Evolutionary conservation across 2,888 invertebrate species (phyloP), one percentile per base, ranked within the genome.

Genomic region (Drosophila limbata): DNA sequence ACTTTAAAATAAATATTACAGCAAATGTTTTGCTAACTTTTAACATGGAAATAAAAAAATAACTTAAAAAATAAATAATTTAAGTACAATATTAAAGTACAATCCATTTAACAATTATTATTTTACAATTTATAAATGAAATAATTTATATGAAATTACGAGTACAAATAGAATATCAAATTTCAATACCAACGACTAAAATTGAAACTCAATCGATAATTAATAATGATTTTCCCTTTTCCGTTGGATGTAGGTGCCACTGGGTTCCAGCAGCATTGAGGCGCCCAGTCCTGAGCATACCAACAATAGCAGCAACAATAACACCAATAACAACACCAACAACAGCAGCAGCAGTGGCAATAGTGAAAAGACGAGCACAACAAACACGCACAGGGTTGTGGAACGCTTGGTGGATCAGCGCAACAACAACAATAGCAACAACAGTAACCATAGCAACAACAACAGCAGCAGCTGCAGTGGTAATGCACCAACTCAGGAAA

Each of bases 261-360:
- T 90, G 19, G 91, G 91, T 4, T 77, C 83, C 9, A 90, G 90
- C 53, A 90, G 91, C 74, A 90, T 90, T 28, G 90, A 91, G 51
- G 91, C 91, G 39, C 89, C 89, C 8, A 88, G 73, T 75, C 77
- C 79, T 4, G 90, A 89, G 64, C 83, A 86, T 44, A 79, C 68
- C 39, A 51, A 33, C 60, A 60, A 63, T 63, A 42, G 71, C 73
- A 68, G 81, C 64, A 86, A 75, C 62, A 83, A 79, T 25, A 71
- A 59, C 31, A 68, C 19, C 17, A 66, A n/a, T 33, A 74, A 72
- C 39, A 74, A 59, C 37, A 66, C 19, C 15, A 69, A 17, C 56
- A 44, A 35, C 37, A 66, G 56, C 42, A 56, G 19, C 61, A 68
- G 25, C 57, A 13, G 31, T 53, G 67, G 44, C 39, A 66, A 48